Base-by-base conservation (phyloP, 1,140 invertebrate species). In the Atta cephalotes region DNA sequence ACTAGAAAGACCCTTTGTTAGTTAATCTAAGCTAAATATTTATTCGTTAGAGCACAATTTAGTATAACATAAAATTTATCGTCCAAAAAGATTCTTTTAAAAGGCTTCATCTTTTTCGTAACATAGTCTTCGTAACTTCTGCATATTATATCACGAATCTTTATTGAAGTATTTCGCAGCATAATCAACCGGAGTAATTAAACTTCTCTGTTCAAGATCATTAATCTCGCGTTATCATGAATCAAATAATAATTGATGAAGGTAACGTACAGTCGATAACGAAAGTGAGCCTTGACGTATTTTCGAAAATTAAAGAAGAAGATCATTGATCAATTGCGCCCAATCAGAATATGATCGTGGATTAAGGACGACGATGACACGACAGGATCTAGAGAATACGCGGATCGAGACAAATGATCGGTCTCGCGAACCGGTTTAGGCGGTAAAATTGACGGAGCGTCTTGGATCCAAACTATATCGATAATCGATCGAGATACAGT, bases 361-460 rank as follows among this genome's bases (percentile, higher is more conserved):
- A 93, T 93, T 92, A 93, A 93, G 92, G 92, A 81, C 89, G 89
- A 82, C 71, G 84, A 86, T 76, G 90, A 89, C 31, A 84, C 21
- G 72, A 85, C 76, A 6, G 76, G 89, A 92, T 85, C 87, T 63
- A 16, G 10, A 49, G 65, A 87, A 87, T 85, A 88, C 88, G 70
- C 81, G 87, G 90, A 91, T 91, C 90, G 84, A 87, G 89, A 92
- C 93, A 92, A 92, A 93, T 89, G 90, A 93, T 92, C 89, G 53
- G 49, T 80, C 74, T 35, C n/a, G 31, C 77, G 87, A 93, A 93
- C 93, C 92, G 92, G 93, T 93, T 92, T 65, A 35, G 77, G 66
- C 87, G 74, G 88, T 89, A 93, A 93, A 92, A 89, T 74, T 87
- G 76, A 85, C 62, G 49, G 66, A 72, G 53, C 68, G 56, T 53